Conservation (phyloP, 2,797 vertebrate species). For the Acrossocheilus wenchowensis region DNA sequence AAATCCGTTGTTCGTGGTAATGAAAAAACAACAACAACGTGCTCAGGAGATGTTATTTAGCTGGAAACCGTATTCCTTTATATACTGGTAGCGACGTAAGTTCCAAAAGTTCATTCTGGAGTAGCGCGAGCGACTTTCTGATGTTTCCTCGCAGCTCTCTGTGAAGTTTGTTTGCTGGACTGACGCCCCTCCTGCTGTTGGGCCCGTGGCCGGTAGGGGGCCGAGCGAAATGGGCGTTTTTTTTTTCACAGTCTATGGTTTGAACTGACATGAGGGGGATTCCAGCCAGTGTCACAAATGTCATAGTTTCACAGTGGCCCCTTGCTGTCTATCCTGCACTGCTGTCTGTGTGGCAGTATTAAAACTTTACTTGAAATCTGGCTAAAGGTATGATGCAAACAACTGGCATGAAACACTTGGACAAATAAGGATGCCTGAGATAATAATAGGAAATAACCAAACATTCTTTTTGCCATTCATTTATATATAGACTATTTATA, state of each 20-base stretch:
- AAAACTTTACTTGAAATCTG: background rate
- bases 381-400: background rate
- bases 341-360: background rate
- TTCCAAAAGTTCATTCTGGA: slow-evolving; percentile 21
- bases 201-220: slow-evolving; percentile 49
- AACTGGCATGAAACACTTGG: background rate
- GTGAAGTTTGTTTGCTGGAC: slow-evolving; percentile 40
- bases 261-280: background rate
- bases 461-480: too few relatives aligned
- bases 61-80: background rate
- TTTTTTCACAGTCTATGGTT: too few relatives aligned
- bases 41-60: background rate
- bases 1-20: background rate
- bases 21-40: background rate
- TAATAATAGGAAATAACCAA: too few relatives aligned
- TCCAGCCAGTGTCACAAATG: slow-evolving; percentile 1
- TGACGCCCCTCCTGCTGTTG: slow-evolving; percentile 45
- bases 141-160: slow-evolving; percentile 6
- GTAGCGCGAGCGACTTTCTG: slow-evolving; percentile 31
- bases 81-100: background rate
- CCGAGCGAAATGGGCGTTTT: background rate
- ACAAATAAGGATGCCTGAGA: too few relatives aligned
- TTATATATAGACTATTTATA: too few relatives aligned
- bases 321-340: background rate
- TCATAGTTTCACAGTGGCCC: background rate